Conservation (phyloP, 2,888 invertebrate species). For the Halocaridina rubra region DNA sequence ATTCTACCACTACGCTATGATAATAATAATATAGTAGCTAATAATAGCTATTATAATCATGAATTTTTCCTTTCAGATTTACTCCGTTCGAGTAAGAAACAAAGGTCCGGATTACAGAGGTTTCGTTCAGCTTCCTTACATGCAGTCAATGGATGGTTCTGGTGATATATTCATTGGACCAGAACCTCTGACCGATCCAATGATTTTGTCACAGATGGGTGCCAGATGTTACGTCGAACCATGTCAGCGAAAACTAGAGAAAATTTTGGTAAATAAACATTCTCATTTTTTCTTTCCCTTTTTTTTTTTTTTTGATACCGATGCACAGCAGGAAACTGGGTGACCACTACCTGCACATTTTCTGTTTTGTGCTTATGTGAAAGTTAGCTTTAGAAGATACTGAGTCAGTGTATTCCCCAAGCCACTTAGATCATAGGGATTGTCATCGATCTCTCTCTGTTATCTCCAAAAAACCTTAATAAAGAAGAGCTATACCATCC, state of each 20-base stretch:
- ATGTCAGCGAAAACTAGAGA: constrained; percentile 65
- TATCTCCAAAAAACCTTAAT: too few relatives aligned
- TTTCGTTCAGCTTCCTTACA: constrained; percentile 76
- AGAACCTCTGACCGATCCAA: constrained; percentile 42
- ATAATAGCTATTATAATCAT: too few relatives aligned
- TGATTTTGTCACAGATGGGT: constrained; percentile 42
- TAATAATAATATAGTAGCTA: too few relatives aligned
- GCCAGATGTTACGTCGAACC: constrained; percentile 69
- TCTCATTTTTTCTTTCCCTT: neutral
- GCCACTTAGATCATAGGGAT: too few relatives aligned
- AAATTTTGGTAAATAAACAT: constrained; percentile 36
- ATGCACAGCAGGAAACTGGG: too few relatives aligned
- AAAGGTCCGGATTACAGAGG: constrained; percentile 79
- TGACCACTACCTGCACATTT: too few relatives aligned
- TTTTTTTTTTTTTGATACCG: neutral
- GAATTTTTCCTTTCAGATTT: constrained; percentile 68
- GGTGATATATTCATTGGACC: constrained; percentile 46
- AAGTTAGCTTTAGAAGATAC: too few relatives aligned
- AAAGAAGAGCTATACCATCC: too few relatives aligned
- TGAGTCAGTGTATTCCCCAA: too few relatives aligned
- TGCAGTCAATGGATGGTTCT: constrained; percentile 64
- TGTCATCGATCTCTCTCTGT: too few relatives aligned
- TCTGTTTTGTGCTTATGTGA: too few relatives aligned
- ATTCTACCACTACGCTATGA: too few relatives aligned
- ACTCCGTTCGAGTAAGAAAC: constrained; percentile 78